Evolutionary conservation across 2,888 invertebrate genomes (phyloP).

Genomic region (Sesia apiformis): DNA sequence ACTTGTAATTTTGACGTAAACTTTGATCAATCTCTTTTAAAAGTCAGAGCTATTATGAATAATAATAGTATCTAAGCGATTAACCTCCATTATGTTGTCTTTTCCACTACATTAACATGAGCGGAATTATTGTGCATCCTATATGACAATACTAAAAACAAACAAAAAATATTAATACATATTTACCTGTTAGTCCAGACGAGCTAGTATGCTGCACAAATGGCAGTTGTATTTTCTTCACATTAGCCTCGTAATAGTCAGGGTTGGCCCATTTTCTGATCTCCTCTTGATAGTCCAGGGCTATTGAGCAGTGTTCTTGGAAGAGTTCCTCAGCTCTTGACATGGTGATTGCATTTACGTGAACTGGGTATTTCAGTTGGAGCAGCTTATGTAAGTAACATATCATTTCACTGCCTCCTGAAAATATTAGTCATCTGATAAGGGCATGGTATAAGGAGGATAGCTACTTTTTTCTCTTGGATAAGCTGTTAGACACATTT

Average conservation of each 20-base stretch:
- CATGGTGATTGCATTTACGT: constrained; percentile 89
- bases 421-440: constrained; percentile 1
- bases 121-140: neutral
- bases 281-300: constrained; percentile 85
- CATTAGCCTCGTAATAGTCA: constrained; percentile 88
- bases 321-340: constrained; percentile 91
- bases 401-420: constrained; percentile 87
- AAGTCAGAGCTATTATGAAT: too few relatives aligned
- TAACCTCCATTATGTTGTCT: neutral
- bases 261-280: constrained; percentile 86
- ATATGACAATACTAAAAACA: neutral
- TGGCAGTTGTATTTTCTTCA: constrained; percentile 90
- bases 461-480: too few relatives aligned
- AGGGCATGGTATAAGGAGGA: too few relatives aligned
- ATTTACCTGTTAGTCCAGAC: constrained; percentile 75
- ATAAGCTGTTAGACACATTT: too few relatives aligned
- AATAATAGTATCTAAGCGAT: too few relatives aligned
- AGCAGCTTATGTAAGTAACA: constrained; percentile 89
- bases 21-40: too few relatives aligned
- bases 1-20: too few relatives aligned
- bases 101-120: neutral
- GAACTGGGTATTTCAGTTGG: constrained; percentile 94
- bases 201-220: constrained; percentile 79
- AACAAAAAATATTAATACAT: neutral
- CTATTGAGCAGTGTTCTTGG: constrained; percentile 85